Evolutionary conservation across 1,140 invertebrate species (phyloP), one percentile per base, ranked within the genome.

Genomic region (Dolichoris vasculosae): DNA sequence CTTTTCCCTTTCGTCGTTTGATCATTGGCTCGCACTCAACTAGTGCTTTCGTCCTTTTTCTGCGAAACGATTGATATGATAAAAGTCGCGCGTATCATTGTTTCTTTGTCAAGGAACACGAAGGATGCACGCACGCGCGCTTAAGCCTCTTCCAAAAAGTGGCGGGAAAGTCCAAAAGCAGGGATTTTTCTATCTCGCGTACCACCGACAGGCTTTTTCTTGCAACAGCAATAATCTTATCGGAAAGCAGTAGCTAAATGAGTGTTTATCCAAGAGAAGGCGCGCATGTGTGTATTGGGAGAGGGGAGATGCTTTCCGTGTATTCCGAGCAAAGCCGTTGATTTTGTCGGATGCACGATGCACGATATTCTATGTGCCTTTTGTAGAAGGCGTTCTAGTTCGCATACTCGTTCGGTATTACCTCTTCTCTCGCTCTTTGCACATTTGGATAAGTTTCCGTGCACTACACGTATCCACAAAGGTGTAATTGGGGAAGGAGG

Each of bases 131-230:
- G n/a, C 43, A 30, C 35, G 17, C 64, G 35, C 23, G 20, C 59
- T 20, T 38, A 38, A 35, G 35, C 9, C 13, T 63, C 69, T 76
- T 85, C 59, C 23, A 38, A 78, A 85, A 89, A 88, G 89, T 89
- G 87, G 89, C 88, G 89, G 89, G 89, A 91, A 92, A 90, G 85
- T 90, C 85, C 79, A 90, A 90, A 82, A 30, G 20, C 48, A 20
- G 8, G 63, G 71, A 77, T 87, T 82, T 75, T 76, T 69, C 77
- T 26, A 59, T 32, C 67, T 43, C 23, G 55, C 73, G 88, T 75
- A n/a, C n/a, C n/a, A n/a, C n/a, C n/a, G n/a, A n/a, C n/a, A n/a
- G n/a, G n/a, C 1, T 51, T 59, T 4, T 26, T 59, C 23, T 26
- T 9, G 20, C 26, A 59, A 26, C 4, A 59, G 55, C 9, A 85